A percentile compares a stretch with the other conserved stretches of the same genome.
phyloP scores from a whole-genome alignment of 2,113 vertebrate species.

The Tympanuchus pallidicinctus region DNA sequence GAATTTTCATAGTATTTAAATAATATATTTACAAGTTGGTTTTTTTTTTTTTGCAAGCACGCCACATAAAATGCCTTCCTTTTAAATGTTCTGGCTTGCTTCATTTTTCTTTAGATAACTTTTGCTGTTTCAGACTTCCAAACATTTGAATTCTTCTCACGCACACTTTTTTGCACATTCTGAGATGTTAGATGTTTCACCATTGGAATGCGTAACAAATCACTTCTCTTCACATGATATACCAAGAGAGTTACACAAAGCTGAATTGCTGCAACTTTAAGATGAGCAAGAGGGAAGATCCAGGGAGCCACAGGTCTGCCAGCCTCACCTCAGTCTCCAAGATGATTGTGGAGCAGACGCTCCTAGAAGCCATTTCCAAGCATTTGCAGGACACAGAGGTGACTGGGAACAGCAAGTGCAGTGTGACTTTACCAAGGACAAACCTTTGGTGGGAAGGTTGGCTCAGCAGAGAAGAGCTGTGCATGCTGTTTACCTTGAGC shows the following conservation, averaged over 20 bases:
- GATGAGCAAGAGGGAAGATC: not conserved
- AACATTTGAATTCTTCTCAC: not conserved
- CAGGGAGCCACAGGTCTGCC: not conserved
- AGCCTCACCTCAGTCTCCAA: not conserved
- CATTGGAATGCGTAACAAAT: not conserved
- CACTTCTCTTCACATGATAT: not conserved
- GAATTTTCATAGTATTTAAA: not conserved
- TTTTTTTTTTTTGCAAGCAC: not conserved
- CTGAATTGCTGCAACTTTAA: not conserved
- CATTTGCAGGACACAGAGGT: not conserved
- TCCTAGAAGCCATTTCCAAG: not conserved
- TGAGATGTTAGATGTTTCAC: not conserved
- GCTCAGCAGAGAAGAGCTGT: not conserved
- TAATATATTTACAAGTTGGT: not conserved
- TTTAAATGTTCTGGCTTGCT: not conserved
- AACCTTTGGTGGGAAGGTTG: not conserved
- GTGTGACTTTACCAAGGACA: not conserved
- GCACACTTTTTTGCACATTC: rapidly evolving
- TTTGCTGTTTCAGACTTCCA: not conserved
- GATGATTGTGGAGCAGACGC: not conserved
- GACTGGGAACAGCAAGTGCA: not conserved
- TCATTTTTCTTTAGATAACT: not conserved
- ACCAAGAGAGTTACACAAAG: not conserved
- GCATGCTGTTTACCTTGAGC: not conserved
- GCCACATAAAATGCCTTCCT: not conserved